Evolutionary conservation across 2,888 invertebrate genomes (phyloP).

Genomic region (Ennomos quercinarius): DNA sequence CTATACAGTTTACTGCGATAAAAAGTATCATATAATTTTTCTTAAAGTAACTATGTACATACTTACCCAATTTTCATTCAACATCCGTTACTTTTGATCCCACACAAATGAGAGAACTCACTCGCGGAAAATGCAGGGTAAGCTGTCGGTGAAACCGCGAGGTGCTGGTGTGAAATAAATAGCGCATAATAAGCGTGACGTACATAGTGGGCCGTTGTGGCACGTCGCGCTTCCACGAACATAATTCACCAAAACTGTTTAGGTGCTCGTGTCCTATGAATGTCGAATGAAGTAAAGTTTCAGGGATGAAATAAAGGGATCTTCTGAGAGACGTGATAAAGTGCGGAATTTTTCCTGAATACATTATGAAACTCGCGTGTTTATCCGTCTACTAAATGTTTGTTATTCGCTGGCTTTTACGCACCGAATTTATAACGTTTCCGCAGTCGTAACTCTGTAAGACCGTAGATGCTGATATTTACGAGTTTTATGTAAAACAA

Average conservation of each 20-base stretch:
- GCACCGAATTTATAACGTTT: slow-evolving; percentile 26
- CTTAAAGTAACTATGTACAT: too few relatives aligned
- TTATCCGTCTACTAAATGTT: slow-evolving; percentile 41
- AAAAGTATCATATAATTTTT: too few relatives aligned
- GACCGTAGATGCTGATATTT: slow-evolving; percentile 26
- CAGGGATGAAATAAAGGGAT: slow-evolving; percentile 55
- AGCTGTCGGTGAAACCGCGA: too few relatives aligned
- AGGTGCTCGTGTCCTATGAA: slow-evolving; percentile 59
- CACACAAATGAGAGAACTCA: too few relatives aligned
- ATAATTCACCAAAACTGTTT: slow-evolving; percentile 59
- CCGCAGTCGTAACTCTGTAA: slow-evolving; percentile 29
- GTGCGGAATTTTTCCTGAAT: slow-evolving; percentile 50
- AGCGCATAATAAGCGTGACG: slow-evolving; percentile 31
- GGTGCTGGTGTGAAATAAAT: slow-evolving; percentile 28
- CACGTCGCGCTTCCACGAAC: slow-evolving; percentile 33
- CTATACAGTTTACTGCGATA: too few relatives aligned
- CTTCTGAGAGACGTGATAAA: slow-evolving; percentile 57
- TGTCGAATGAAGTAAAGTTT: slow-evolving; percentile 62
- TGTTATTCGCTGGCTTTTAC: slow-evolving; percentile 30
- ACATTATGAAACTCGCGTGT: slow-evolving; percentile 42
- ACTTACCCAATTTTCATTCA: too few relatives aligned
- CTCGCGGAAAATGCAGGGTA: too few relatives aligned
- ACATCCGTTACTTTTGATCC: too few relatives aligned
- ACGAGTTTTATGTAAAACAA: slow-evolving; percentile 26
- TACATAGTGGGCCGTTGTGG: slow-evolving; percentile 19